phyloP scores from a whole-genome alignment of 2,888 invertebrate genomes.

The Drosophila kokeensis region DNA sequence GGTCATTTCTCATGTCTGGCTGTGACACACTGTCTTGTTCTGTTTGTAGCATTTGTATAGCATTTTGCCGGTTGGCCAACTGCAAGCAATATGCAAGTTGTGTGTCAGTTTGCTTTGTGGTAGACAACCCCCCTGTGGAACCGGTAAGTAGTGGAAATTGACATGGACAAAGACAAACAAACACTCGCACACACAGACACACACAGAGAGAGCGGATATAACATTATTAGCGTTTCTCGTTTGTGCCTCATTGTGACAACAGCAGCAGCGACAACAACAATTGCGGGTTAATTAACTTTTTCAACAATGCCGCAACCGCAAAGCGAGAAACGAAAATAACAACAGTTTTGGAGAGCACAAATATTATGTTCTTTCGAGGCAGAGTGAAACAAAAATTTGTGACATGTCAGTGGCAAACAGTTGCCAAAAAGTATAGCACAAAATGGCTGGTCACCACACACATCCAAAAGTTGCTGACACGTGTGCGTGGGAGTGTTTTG shows the following conservation, averaged over 20 bases:
- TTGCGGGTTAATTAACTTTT: constrained; percentile 72
- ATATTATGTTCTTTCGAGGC: constrained; percentile 39
- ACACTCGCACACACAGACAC: not conserved
- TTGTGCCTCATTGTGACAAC: constrained; percentile 30
- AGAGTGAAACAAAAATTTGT: constrained; percentile 67
- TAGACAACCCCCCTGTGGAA: not conserved
- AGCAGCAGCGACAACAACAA: constrained; percentile 32
- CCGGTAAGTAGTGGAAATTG: constrained; percentile 36
- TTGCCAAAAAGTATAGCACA: constrained; percentile 21
- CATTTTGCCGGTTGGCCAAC: constrained; percentile 29
- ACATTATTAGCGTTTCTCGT: constrained; percentile 49
- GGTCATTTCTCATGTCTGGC: constrained; percentile 10
- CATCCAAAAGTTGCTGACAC: not conserved
- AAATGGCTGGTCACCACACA: constrained; percentile 26
- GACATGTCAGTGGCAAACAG: constrained; percentile 60
- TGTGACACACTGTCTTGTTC: constrained; percentile 34
- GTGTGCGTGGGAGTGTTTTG: constrained; percentile 21
- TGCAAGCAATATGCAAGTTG: constrained; percentile 39
- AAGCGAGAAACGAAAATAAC: constrained; percentile 24
- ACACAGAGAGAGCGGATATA: constrained; percentile 35
- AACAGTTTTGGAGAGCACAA: constrained; percentile 40
- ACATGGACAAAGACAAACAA: constrained; percentile 27
- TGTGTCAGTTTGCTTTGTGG: constrained; percentile 50
- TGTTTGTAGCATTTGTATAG: constrained; percentile 21
- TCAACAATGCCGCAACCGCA: constrained; percentile 49